Evolutionary conservation across 2,888 invertebrate genomes (phyloP).

Genomic region (Napeogenes sylphis): DNA sequence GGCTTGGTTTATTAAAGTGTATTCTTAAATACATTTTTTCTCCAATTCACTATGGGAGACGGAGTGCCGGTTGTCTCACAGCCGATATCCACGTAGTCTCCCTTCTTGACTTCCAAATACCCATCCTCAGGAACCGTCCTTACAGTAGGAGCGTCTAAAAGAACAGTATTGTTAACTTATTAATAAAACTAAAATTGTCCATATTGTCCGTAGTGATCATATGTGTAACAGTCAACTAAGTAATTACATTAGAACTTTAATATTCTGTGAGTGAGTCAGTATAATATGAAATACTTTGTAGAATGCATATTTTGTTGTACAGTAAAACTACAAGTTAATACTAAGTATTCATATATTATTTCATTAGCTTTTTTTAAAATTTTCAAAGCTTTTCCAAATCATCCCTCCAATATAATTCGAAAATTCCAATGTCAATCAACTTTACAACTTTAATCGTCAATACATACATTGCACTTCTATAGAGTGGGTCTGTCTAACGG

Average conservation of each 20-base stretch:
- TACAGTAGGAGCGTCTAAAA: slow-evolving; percentile 83
- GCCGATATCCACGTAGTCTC: slow-evolving; percentile 85
- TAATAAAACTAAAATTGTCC: too few relatives aligned
- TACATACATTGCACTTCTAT: slow-evolving; percentile 88
- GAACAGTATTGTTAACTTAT: slow-evolving; percentile 4
- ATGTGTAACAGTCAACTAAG: too few relatives aligned
- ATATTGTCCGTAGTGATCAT: too few relatives aligned
- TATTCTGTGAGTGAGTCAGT: too few relatives aligned
- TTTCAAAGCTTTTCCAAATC: too few relatives aligned
- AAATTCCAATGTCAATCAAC: neutral
- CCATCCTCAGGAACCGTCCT: slow-evolving; percentile 82
- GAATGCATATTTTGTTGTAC: too few relatives aligned
- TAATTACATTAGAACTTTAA: too few relatives aligned
- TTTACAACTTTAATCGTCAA: neutral
- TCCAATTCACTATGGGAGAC: slow-evolving; percentile 85
- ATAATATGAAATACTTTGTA: too few relatives aligned
- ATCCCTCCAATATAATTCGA: neutral
- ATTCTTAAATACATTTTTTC: slow-evolving; percentile 53
- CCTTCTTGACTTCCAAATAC: slow-evolving; percentile 83
- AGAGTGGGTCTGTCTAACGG: slow-evolving; percentile 84
- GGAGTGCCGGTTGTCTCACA: slow-evolving; percentile 86
- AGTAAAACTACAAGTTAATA: too few relatives aligned
- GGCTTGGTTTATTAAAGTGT: too few relatives aligned
- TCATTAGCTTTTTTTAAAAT: too few relatives aligned
- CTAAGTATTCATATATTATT: too few relatives aligned